Base-by-base conservation (phyloP, 2,797 vertebrate genomes). In the Parauchenoglanis punctatus region DNA sequence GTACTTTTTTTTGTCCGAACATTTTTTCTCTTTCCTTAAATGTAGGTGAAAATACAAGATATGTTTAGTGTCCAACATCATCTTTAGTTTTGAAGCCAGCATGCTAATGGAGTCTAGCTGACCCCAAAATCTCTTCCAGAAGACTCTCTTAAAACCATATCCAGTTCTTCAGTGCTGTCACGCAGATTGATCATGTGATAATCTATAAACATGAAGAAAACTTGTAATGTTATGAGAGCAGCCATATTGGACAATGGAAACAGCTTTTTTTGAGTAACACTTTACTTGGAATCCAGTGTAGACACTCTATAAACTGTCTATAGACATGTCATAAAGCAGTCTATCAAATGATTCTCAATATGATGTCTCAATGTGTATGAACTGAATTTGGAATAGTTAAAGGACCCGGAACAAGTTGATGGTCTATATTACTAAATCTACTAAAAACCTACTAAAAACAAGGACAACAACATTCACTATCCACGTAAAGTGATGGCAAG, bases 1-100 rank as follows among this genome's bases (percentile, higher is more conserved):
- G 65, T 82, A 65, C 25, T 67, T 35, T 35, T 35, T 35, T 35
- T 49, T 52, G 10, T 8, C n/a, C 46, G 54, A 83, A 82, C 0
- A 11, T 5, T 31, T 12, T 46, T 52, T n/a, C 17, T 31, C 25
- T 83, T 83, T 83, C 28, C 63, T 2, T 17, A 83, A 68, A 35
- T 35, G 49, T 15, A 7, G 31, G 18, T 35, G 49, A 65, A 49
- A 17, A 56, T 28, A 63, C 63, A 83, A 83, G 20, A 70, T 83
- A 67, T 49, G 40, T 68, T 83, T 67, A 56, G 18, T 83, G 49
- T 70, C 81, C 65, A 83, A 52, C 81, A 83, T 83, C 63, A 68
- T 52, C 46, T 68, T 83, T 13, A 23, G 20, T 15, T 68, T 70
- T 83, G 49, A 83, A 83, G 63, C n/a, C 46, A 67, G 63, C 46